A percentile compares a stretch with the other conserved stretches of the same genome.
phyloP scores from a whole-genome alignment of 1,140 invertebrate genomes.

The Zeugodacus cucurbitae region DNA sequence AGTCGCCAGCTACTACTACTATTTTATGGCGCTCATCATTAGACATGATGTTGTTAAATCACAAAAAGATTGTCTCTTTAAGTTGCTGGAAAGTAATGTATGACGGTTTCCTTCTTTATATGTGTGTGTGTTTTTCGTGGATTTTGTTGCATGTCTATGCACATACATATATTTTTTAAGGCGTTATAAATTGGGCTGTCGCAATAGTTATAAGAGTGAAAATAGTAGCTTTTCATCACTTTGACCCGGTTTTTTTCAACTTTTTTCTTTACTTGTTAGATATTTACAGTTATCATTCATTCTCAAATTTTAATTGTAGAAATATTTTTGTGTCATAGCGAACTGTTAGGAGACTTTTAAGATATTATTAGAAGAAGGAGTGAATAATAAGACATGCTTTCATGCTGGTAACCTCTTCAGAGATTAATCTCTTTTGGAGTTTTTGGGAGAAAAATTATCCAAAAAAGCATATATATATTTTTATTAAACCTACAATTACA shows the following conservation, averaged over 20 bases:
- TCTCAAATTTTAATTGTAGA: too few species aligned
- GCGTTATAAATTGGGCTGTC: background rate
- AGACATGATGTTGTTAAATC: conserved; percentile 25
- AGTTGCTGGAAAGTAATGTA: background rate
- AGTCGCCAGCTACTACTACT: background rate
- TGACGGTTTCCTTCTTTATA: background rate
- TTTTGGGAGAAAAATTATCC: too few species aligned
- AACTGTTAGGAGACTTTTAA: too few species aligned
- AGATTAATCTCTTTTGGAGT: too few species aligned
- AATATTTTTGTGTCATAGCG: too few species aligned
- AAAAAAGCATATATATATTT: too few species aligned
- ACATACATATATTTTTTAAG: background rate
- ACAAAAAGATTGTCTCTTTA: conserved; percentile 22
- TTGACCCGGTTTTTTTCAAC: background rate
- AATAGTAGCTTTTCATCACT: background rate
- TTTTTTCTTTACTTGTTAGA: too few species aligned
- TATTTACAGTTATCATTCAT: too few species aligned
- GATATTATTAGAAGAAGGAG: too few species aligned
- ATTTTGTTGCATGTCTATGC: background rate
- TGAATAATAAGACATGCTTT: too few species aligned
- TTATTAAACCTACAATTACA: too few species aligned
- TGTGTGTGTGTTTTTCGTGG: background rate
- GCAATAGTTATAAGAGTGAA: background rate
- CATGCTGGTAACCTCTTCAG: too few species aligned
- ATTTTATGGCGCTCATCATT: conserved; percentile 8